Conservation (phyloP, 2,797 vertebrate species). For the Pseudochaenichthys georgianus region DNA sequence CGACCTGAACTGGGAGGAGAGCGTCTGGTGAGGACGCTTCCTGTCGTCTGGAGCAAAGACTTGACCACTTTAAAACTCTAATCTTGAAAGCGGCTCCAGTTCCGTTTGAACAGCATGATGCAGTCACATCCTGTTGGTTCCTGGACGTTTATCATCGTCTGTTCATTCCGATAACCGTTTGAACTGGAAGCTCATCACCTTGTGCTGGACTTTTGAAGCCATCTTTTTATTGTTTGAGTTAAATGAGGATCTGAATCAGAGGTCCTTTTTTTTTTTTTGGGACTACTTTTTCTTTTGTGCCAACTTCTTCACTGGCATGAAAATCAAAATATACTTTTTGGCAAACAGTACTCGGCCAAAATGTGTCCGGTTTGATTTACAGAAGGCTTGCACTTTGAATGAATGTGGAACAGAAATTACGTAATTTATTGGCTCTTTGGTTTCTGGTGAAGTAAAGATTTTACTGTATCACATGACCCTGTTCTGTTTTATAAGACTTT, state of each 20-base stretch:
- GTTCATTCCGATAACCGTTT: conserved; percentile 36
- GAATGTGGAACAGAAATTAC: conserved; percentile 69
- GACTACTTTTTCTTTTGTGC: conserved; percentile 53
- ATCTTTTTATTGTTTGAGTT: conserved; percentile 50
- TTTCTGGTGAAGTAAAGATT: conserved; percentile 84
- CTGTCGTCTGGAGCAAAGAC: conserved; percentile 35
- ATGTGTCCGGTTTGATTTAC: conserved; percentile 56
- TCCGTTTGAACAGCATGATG: conserved; percentile 32
- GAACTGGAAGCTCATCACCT: conserved; percentile 23
- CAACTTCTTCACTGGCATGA: conserved; percentile 60
- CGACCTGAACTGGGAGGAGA: conserved; percentile 93
- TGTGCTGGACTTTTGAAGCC: conserved; percentile 48
- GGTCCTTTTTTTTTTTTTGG: conserved; percentile 27
- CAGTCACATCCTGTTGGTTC: conserved; percentile 34
- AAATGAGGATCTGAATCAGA: conserved; percentile 25
- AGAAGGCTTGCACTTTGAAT: conserved; percentile 75
- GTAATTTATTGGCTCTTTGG: conserved; percentile 86
- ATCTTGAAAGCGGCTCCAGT: conserved; percentile 3
- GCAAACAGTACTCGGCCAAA: conserved; percentile 30
- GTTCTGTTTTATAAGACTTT: conserved; percentile 23
- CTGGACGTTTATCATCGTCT: conserved; percentile 9
- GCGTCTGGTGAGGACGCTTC: conserved; percentile 85
- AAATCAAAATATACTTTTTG: conserved; percentile 25
- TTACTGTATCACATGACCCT: conserved; percentile 60
- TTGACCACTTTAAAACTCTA: conserved; percentile 31